Percentiles rank a stretch among this genome's conserved stretches.
These are phyloP conservation scores for Brachystomella parvula DNA, from an alignment of 1,140 invertebrate genomes.

Conservation along the genomic window DNA sequence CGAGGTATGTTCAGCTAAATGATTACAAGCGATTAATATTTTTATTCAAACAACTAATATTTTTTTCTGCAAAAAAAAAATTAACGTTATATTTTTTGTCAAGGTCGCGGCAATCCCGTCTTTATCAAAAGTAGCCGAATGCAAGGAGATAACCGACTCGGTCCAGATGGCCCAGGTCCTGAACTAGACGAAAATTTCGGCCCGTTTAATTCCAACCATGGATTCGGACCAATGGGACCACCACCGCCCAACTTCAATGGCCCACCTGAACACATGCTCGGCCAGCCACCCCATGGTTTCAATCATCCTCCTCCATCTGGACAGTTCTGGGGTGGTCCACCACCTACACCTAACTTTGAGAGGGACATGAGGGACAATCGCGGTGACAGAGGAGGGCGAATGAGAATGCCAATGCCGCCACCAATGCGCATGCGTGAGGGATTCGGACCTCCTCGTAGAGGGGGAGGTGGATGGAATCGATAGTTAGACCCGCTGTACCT, in stretches of 20 bases:
- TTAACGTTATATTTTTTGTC: not conserved
- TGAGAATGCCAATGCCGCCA: not conserved
- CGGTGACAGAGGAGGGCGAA: not conserved
- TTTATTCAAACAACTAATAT: not conserved
- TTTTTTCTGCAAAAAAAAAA: not conserved
- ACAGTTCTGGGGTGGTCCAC: not conserved
- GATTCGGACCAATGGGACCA: conserved; percentile 35
- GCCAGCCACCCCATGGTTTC: conserved; percentile 23
- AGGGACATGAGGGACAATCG: not conserved
- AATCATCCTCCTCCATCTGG: conserved; percentile 17
- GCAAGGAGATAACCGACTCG: not conserved
- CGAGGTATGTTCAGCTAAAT: conserved; percentile 19
- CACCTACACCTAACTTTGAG: not conserved
- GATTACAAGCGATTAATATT: no score
- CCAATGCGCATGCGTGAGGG: not conserved
- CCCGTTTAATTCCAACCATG: conserved; percentile 33
- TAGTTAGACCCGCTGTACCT: no score
- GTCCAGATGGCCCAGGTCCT: not conserved
- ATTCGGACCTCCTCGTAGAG: conserved; percentile 8
- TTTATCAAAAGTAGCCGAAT: not conserved
- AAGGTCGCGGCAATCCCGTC: not conserved
- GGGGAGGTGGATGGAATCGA: conserved; percentile 23
- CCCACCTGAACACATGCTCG: not conserved
- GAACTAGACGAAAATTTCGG: conserved; percentile 1
- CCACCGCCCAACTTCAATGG: not conserved